These are phyloP conservation scores for Agriopis leucophaearia DNA, from an alignment of 2,888 invertebrate genomes.

Conservation along the genomic window DNA sequence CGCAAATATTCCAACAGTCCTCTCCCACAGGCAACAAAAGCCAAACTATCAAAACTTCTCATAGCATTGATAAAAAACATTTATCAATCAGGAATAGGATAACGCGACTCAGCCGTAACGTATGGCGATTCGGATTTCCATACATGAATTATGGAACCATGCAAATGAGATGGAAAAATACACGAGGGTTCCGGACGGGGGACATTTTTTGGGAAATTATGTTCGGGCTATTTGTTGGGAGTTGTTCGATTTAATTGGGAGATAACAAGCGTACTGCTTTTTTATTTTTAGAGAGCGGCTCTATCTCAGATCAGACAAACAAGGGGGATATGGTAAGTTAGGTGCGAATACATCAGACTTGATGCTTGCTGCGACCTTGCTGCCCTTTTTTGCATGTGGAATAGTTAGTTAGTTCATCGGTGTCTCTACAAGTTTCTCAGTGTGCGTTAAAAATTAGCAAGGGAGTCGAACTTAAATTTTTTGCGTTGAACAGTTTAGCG, in stretches of 20 bases:
- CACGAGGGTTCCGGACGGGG: constrained; percentile 21
- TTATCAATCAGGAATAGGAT: constrained; percentile 28
- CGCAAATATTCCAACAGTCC: constrained; percentile 2
- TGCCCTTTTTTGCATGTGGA: no score
- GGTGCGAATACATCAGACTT: no score
- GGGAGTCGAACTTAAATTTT: no score
- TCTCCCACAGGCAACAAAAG: constrained; percentile 1
- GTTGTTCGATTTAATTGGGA: constrained; percentile 20
- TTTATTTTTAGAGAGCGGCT: no score
- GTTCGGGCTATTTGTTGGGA: constrained; percentile 13
- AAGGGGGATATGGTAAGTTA: no score
- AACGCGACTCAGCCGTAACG: constrained; percentile 27
- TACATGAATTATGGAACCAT: constrained; percentile 43
- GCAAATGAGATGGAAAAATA: constrained; percentile 35
- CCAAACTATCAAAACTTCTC: constrained; percentile 15
- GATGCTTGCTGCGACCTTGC: no score
- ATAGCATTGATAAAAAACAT: constrained; percentile 24
- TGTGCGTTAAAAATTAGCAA: no score
- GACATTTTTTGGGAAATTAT: constrained; percentile 22
- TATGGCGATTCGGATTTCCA: constrained; percentile 40
- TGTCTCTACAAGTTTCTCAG: no score
- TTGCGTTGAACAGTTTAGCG: no score
- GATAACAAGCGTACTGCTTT: constrained; percentile 12
- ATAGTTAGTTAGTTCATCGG: no score
- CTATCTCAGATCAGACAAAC: no score